Conservation (phyloP, 2,888 invertebrate species). For the Tortricodes alternella region DNA sequence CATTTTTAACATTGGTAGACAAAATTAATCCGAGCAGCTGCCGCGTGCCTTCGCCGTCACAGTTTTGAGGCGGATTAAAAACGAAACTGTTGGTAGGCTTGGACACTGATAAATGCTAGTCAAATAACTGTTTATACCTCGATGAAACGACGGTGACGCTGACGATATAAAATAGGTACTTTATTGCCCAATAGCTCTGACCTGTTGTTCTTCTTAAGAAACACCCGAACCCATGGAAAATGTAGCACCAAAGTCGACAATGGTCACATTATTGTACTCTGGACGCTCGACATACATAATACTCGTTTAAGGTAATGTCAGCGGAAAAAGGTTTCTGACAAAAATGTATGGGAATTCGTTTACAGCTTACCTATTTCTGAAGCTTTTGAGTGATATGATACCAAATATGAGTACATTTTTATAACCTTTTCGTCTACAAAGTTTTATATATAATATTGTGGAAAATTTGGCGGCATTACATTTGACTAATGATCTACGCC, state of each 20-base stretch:
- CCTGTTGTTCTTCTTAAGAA: too few relatives aligned
- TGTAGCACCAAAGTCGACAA: too few relatives aligned
- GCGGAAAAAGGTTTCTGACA: too few relatives aligned
- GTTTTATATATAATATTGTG: conserved; percentile 1
- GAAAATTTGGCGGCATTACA: not conserved
- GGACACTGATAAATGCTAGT: conserved; percentile 22
- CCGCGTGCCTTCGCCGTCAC: conserved; percentile 37
- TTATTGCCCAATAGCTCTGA: too few relatives aligned
- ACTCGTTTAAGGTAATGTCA: too few relatives aligned
- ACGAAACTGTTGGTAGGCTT: conserved; percentile 1
- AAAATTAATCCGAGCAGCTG: conserved; percentile 69
- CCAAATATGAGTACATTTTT: not conserved
- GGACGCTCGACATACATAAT: too few relatives aligned
- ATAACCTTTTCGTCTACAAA: conserved; percentile 1
- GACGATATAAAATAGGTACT: too few relatives aligned
- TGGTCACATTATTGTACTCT: too few relatives aligned
- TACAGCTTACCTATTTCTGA: not conserved
- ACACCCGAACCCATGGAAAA: too few relatives aligned
- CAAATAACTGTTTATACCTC: conserved; percentile 11
- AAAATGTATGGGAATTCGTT: too few relatives aligned
- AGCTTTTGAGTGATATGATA: conserved; percentile 1
- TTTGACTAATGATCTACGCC: conserved; percentile 8
- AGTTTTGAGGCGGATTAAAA: conserved; percentile 17
- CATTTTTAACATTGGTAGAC: conserved; percentile 56
- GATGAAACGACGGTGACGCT: not conserved